Percentiles rank a stretch among this genome's conserved stretches.
These are phyloP conservation scores for Acanthosepion lycidas DNA, from an alignment of 2,888 invertebrate genomes.

Conservation along the genomic window DNA sequence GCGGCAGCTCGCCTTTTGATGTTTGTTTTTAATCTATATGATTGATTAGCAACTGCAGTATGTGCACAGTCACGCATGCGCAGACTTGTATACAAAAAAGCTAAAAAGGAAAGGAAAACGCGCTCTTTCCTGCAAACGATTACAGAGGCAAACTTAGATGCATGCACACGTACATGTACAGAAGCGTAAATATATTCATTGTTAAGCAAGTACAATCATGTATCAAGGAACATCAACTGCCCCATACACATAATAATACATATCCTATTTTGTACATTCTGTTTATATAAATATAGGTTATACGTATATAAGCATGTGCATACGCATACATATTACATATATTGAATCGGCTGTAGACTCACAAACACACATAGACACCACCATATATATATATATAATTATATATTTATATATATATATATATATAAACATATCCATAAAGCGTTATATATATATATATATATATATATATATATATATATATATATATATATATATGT, in stretches of 20 bases:
- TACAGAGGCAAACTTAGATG: background rate
- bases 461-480: background rate
- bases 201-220: background rate
- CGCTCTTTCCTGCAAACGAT: background rate
- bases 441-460: background rate
- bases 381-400: background rate
- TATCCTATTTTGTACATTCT: background rate
- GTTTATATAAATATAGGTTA: background rate
- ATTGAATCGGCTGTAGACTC: background rate
- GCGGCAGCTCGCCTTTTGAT: constrained; percentile 33
- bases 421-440: background rate
- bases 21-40: constrained; percentile 33
- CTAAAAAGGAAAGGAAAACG: background rate
- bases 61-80: constrained; percentile 33
- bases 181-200: background rate
- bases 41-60: constrained; percentile 21
- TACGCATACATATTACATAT: background rate
- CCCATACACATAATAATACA: background rate
- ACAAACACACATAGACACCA: too few relatives aligned
- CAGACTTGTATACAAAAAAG: background rate
- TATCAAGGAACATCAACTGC: background rate
- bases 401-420: background rate
- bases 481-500: background rate
- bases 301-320: background rate
- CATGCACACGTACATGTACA: background rate